A percentile compares a stretch with the other conserved stretches of the same genome.
phyloP scores from a whole-genome alignment of 2,113 vertebrate species.

The Ameiurus melas region DNA sequence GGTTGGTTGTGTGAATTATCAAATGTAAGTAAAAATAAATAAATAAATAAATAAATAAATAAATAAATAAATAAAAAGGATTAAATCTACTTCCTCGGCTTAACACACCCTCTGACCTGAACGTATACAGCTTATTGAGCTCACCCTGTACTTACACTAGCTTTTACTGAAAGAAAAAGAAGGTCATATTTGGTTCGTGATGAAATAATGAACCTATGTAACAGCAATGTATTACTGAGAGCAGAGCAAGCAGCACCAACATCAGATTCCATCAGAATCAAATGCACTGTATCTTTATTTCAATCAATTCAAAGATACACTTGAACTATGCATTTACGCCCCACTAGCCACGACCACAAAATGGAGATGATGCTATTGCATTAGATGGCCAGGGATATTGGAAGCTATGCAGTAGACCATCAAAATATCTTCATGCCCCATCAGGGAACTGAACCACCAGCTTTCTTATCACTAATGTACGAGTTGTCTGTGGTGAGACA shows the following conservation, averaged over 20 bases:
- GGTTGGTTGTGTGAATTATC: not conserved
- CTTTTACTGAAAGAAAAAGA: not conserved
- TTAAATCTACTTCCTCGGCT: constrained; percentile 25
- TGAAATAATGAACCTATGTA: constrained; percentile 20
- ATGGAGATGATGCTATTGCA: constrained; percentile 25
- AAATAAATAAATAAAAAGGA: not conserved
- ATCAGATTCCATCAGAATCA: not conserved
- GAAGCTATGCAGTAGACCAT: constrained; percentile 13
- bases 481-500: not conserved
- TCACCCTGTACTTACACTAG: not conserved
- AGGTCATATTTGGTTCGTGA: constrained; percentile 3
- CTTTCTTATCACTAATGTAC: constrained; percentile 33
- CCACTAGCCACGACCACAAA: constrained; percentile 13
- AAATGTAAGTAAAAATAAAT: not conserved
- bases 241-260: not conserved
- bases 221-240: not conserved
- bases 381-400: constrained; percentile 7
- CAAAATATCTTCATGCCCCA: constrained; percentile 24
- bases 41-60: not conserved
- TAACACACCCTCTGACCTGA: constrained; percentile 12
- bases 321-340: constrained; percentile 7
- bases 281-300: constrained; percentile 11
- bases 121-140: not conserved
- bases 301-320: not conserved
- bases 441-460: constrained; percentile 30